Evolutionary conservation across 1,140 invertebrate genomes (phyloP).

Genomic region (Drosophila ironensis): DNA sequence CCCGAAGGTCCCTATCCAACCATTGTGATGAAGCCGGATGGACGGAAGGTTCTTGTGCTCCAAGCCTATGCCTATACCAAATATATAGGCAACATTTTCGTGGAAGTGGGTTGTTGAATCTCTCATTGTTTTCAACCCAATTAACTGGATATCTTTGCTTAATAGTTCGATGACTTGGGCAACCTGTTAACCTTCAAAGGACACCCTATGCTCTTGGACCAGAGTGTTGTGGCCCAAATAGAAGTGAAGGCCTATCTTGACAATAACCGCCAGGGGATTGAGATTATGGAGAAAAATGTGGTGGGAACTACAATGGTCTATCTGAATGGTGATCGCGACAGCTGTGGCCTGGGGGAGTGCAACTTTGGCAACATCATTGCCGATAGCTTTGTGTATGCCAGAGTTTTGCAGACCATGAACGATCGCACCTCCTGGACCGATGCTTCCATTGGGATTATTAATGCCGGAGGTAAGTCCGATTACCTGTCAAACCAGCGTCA

Average conservation of each 20-base stretch:
- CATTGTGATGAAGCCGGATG: conserved; percentile 87
- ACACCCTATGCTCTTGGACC: conserved; percentile 90
- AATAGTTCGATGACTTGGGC: conserved; percentile 88
- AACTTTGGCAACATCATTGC: conserved; percentile 92
- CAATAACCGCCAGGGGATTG: conserved; percentile 84
- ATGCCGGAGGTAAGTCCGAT: conserved; percentile 84
- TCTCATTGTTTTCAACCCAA: neutral
- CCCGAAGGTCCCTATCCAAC: conserved; percentile 91
- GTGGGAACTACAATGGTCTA: conserved; percentile 87
- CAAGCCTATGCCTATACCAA: conserved; percentile 96
- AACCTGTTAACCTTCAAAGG: conserved; percentile 87
- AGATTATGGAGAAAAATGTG: conserved; percentile 83
- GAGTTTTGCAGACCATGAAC: conserved; percentile 82
- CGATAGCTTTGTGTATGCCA: conserved; percentile 86
- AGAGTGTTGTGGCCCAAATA: conserved; percentile 84
- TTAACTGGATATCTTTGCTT: neutral
- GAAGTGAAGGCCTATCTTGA: conserved; percentile 85
- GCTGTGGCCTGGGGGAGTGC: conserved; percentile 88
- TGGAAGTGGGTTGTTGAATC: conserved; percentile 47
- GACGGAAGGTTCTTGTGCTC: conserved; percentile 88
- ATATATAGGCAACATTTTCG: conserved; percentile 90
- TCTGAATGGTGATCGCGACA: conserved; percentile 83
- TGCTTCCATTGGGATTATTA: conserved; percentile 88
- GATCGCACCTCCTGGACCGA: conserved; percentile 86
- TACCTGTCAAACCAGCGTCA: neutral